Evolutionary conservation across 2,113 vertebrate species (phyloP).

Genomic region (Indicator indicator): DNA sequence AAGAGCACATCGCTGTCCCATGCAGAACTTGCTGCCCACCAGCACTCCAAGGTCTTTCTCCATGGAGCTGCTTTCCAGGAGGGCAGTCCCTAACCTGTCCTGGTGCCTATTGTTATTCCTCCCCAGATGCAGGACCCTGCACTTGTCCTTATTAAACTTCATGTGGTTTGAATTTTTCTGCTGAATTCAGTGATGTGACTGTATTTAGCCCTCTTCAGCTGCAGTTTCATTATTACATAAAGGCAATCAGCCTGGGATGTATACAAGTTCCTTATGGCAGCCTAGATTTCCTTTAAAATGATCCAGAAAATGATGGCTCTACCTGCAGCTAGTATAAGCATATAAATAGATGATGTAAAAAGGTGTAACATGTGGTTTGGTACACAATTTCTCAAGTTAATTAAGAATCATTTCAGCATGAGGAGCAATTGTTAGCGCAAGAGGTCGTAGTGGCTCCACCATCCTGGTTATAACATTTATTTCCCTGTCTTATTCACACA

Average conservation of each 20-base stretch:
- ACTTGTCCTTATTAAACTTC: too few relatives aligned
- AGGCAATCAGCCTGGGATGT: neutral
- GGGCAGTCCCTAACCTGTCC: too few relatives aligned
- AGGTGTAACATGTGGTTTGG: neutral
- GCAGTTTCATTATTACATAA: neutral
- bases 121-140: too few relatives aligned
- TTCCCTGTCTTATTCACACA: neutral
- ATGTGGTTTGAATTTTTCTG: neutral
- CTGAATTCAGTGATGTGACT: neutral
- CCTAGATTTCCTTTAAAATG: neutral
- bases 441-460: accelerated
- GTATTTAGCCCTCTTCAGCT: neutral
- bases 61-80: too few relatives aligned
- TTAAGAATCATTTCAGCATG: neutral
- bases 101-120: too few relatives aligned
- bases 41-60: too few relatives aligned
- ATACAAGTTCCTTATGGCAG: neutral
- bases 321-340: neutral
- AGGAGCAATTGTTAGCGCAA: neutral
- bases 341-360: neutral
- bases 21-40: too few relatives aligned
- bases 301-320: neutral
- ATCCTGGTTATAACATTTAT: neutral
- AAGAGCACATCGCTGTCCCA: too few relatives aligned
- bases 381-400: neutral